Evolutionary conservation across 2,113 vertebrate species (phyloP), one percentile per base, ranked within the genome.

Genomic region (Gobius niger): DNA sequence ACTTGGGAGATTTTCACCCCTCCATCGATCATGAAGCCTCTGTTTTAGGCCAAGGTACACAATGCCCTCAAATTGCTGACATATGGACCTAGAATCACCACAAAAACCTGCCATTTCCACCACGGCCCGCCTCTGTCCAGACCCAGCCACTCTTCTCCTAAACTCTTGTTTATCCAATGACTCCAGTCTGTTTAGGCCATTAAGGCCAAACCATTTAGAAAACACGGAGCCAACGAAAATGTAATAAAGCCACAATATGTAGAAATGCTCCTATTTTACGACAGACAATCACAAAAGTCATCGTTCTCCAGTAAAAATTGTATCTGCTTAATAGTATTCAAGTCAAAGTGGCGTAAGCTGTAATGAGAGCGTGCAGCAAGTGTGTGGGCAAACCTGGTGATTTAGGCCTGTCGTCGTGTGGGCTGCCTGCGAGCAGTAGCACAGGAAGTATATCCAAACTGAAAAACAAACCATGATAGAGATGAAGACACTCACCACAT

Each of bases 1-100:
- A 94, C 94, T 92, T 75, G 49, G 52, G 90, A 94, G 94, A 92
- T 92, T 94, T 96, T 95, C 95, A 94, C 94, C 93, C 94, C 91
- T 96, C 94, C 96, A 98, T 98, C 96, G 95, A 98, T 98, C 96
- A 98, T 93, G 93, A 84, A 95, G 88, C 92, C 93, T 90, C 78
- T 75, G 88, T 94, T 93, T 93, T 92, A 92, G 92, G 95, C 96
- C 96, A 98, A 97, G 94, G 95, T 95, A 97, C 94, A 98, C 96
- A 98, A 95, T 95, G 94, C 94, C 94, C 94, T 95, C 93, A 96
- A 96, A 97, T 96, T 97, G 94, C 96, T 98, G 96, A 98, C 95
- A 98, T 96, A 94, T 96, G 96, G 93, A 95, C 94, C 91, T 44
- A 74, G 88, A 88, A 85, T 87, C 88, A 78, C 89, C 73, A 74